Conservation (phyloP, 2,888 invertebrate species). For the Hirtodrosophila duncani region DNA sequence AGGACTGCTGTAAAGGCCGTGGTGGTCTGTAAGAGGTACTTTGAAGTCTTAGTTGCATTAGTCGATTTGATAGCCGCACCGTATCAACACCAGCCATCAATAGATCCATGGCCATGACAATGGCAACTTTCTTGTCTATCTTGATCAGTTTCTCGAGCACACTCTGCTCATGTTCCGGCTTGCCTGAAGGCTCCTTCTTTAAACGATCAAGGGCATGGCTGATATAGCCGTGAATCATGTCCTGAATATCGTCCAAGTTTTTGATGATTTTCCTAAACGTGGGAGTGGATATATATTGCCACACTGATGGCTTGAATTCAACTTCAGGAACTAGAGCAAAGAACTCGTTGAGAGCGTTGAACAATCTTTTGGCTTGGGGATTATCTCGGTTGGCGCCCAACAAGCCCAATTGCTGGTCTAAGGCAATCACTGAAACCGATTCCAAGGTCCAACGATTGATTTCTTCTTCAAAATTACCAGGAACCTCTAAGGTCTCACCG, state of each 20-base stretch:
- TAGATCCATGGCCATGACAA: conserved; percentile 85
- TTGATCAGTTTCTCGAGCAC: conserved; percentile 83
- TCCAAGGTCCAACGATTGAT: conserved; percentile 82
- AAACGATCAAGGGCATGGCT: conserved; percentile 71
- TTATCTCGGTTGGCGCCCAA: conserved; percentile 40
- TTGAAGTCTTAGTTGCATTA: neutral
- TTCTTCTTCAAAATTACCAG: conserved; percentile 79
- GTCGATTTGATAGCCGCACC: conserved; percentile 77
- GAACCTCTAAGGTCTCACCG: conserved; percentile 71
- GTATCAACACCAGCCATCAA: conserved; percentile 86
- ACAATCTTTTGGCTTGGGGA: conserved; percentile 43
- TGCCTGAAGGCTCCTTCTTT: conserved; percentile 37
- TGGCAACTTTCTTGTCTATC: conserved; percentile 82
- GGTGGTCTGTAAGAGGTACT: conserved; percentile 68
- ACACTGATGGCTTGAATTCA: conserved; percentile 50
- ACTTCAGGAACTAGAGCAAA: conserved; percentile 22
- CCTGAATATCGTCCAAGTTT: conserved; percentile 53
- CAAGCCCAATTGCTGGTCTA: conserved; percentile 75
- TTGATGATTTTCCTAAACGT: conserved; percentile 46
- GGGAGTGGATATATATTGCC: conserved; percentile 49
- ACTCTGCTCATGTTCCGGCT: conserved; percentile 78
- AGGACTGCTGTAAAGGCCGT: conserved; percentile 52
- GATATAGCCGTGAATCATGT: conserved; percentile 68
- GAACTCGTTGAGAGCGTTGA: conserved; percentile 43
- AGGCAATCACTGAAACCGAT: conserved; percentile 78